phyloP scores from a whole-genome alignment of 2,113 vertebrate species.

The Cichladusa arquata region DNA sequence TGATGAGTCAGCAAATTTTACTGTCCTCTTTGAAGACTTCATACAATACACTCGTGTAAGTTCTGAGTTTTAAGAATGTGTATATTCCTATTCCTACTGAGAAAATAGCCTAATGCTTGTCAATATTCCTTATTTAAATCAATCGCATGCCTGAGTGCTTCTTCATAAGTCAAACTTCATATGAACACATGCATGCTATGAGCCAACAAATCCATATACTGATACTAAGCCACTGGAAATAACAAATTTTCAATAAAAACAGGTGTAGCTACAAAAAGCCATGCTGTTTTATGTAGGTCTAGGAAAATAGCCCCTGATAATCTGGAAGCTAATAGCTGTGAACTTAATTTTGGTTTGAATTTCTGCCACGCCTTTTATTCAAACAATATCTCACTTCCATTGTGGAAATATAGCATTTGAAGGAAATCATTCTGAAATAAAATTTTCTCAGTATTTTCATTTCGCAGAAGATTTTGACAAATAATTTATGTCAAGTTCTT shows the following conservation, averaged over 20 bases:
- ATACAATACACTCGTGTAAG: background rate
- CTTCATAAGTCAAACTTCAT: background rate
- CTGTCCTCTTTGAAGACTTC: background rate
- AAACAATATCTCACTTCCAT: background rate
- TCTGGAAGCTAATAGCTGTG: background rate
- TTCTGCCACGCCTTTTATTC: background rate
- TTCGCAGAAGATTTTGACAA: background rate
- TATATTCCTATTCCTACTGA: background rate
- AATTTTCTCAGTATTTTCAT: background rate
- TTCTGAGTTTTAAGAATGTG: background rate
- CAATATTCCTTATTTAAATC: background rate
- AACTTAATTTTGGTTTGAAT: background rate
- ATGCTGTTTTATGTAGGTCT: background rate
- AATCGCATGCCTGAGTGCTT: background rate
- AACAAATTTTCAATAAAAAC: background rate
- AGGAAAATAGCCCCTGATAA: background rate
- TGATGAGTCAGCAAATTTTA: background rate
- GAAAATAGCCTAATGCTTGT: background rate
- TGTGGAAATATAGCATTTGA: background rate
- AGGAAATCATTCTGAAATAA: background rate
- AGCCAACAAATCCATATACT: background rate
- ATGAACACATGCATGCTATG: rapidly evolving
- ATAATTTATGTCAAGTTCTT: background rate
- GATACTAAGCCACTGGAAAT: background rate
- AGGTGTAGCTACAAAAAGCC: background rate